Base-by-base conservation (phyloP, 1,140 invertebrate genomes). In the Solen grandis region DNA sequence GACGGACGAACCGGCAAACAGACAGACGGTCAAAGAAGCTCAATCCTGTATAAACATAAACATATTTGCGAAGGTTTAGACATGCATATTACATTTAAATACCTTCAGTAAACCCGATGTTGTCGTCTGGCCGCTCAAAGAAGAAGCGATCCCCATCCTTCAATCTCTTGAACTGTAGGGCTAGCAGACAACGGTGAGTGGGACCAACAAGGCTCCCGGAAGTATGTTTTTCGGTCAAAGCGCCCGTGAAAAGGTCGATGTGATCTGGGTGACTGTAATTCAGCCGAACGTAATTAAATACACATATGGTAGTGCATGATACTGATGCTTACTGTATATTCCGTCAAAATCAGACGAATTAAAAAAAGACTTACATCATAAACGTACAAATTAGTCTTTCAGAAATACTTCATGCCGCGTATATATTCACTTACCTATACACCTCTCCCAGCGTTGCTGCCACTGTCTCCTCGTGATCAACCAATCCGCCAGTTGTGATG, bases 401-500 rank as follows among this genome's bases (percentile, higher is more conserved):
- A 22, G 5, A 22, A 8, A 13, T 57, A 5, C 19, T 22, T 57
- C 27, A 57, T 57, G 8, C 27, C 19, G 5, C 22, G 27, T 13
- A 57, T 57, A 66, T 38, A 41, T 1, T 22, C 25, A 66, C 57
- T 8, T 62, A 73, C 72, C 19, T 3, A 50, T 76, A 76, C 14
- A 41, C 59, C 25, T 65, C 13, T 22, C 52, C 8, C 14, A 83
- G 22, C 27, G 52, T 22, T 2, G 16, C 38, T 4, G 81, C 81
- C 0, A 65, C 36, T 10, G 66, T 69, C 16, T n/a, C 5, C 25
- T 29, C 19, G 35, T 66, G 66, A 52, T 82, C 57, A n/a, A 70
- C 57, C 1, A 82, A 60, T 16, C 73, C 81, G n/a, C 59, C 57
- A n/a, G 22, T 3, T 16, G 2, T 52, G 66, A 96, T 55, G 89